Evolutionary conservation across 1,140 invertebrate species (phyloP).

Genomic region (Temnothorax longispinosus): DNA sequence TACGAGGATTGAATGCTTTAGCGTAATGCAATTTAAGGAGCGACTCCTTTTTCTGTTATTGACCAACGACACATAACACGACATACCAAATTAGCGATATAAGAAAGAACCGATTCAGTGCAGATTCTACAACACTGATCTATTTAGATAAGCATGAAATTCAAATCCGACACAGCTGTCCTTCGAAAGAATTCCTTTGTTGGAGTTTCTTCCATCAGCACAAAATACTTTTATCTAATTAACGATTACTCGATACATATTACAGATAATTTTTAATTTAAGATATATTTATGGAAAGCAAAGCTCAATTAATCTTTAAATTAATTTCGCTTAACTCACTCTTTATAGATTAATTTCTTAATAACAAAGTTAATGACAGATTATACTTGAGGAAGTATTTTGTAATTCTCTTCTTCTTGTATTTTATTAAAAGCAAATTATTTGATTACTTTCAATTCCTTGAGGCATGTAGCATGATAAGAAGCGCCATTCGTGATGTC

Average conservation of each 20-base stretch:
- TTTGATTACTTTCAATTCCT: background rate
- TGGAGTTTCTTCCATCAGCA: background rate
- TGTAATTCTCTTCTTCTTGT: background rate
- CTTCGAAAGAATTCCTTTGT: slow-evolving; percentile 3
- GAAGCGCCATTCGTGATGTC: background rate
- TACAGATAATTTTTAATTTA: background rate
- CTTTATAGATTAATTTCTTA: background rate
- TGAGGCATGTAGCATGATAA: background rate
- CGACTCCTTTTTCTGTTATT: background rate
- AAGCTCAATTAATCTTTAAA: background rate
- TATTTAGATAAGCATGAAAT: slow-evolving; percentile 19
- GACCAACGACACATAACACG: background rate
- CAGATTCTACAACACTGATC: background rate
- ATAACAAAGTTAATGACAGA: background rate
- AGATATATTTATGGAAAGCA: background rate
- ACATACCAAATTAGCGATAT: background rate
- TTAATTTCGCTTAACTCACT: background rate
- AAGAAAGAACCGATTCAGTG: background rate
- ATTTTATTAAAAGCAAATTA: background rate
- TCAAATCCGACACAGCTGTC: background rate
- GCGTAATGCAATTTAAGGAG: slow-evolving; percentile 24
- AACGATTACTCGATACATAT: background rate
- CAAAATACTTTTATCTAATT: background rate
- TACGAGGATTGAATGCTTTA: background rate
- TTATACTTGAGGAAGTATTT: background rate